These are phyloP conservation scores for Acleris holmiana DNA, from an alignment of 2,888 invertebrate genomes.

Conservation along the genomic window DNA sequence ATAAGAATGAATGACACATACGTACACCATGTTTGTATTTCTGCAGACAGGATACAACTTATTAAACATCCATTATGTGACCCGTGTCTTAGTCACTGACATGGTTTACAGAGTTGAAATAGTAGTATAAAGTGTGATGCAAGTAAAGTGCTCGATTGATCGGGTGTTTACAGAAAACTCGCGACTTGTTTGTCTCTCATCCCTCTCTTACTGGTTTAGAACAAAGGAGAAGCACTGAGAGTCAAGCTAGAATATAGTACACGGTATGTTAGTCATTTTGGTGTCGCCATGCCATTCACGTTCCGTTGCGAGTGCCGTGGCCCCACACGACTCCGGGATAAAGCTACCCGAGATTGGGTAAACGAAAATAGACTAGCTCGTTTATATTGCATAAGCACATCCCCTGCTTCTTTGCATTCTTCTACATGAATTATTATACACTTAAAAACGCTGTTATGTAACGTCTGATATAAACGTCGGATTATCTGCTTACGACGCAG, in stretches of 20 bases:
- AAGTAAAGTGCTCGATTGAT: conserved; percentile 58
- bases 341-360: conserved; percentile 64
- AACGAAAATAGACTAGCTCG: conserved; percentile 63
- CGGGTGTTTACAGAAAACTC: not conserved
- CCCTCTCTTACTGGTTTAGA: no score
- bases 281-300: conserved; percentile 59
- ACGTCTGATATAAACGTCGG: conserved; percentile 21
- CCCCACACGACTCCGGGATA: conserved; percentile 43
- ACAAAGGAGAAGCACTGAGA: no score
- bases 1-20: not conserved
- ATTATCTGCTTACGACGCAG: conserved; percentile 14
- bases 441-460: conserved; percentile 10
- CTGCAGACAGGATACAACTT: not conserved
- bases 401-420: conserved; percentile 46
- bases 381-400: conserved; percentile 57
- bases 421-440: conserved; percentile 31
- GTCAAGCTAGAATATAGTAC: no score
- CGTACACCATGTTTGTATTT: not conserved
- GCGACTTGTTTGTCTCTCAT: no score
- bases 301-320: conserved; percentile 49
- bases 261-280: conserved; percentile 18
- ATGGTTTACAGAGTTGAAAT: conserved; percentile 17
- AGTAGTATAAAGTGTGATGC: conserved; percentile 10
- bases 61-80: not conserved
- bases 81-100: conserved; percentile 7